A percentile compares a stretch with the other conserved stretches of the same genome.
Conservation (phyloP, 1,140 invertebrate species). For the Drosophila willistoni region DNA sequence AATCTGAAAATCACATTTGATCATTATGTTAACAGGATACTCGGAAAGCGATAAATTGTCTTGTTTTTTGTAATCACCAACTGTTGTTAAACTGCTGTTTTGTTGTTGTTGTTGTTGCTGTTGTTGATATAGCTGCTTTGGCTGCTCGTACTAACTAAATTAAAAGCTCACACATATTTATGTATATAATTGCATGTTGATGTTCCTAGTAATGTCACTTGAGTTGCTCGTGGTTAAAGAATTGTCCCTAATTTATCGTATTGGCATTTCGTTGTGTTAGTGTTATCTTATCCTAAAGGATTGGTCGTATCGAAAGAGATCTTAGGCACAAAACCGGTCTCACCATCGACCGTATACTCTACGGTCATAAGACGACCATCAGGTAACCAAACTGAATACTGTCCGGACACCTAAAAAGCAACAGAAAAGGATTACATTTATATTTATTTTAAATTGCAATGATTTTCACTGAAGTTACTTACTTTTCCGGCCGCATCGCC, state of each 20-base stretch:
- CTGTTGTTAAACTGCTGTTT: constrained; percentile 6
- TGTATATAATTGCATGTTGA: background rate
- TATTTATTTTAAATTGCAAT: background rate
- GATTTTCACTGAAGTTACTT: background rate
- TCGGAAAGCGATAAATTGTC: background rate
- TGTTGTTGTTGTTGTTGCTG: background rate
- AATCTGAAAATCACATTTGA: too few relatives aligned
- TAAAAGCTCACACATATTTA: constrained; percentile 15
- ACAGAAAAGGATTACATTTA: background rate
- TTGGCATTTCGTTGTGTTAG: constrained; percentile 16
- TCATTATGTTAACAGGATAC: background rate
- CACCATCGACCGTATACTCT: constrained; percentile 87
- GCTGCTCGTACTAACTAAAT: constrained; percentile 16
- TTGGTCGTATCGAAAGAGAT: constrained; percentile 86
- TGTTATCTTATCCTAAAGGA: constrained; percentile 77
- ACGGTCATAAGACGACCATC: constrained; percentile 88
- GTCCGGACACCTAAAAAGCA: constrained; percentile 83
- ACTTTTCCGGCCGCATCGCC: constrained; percentile 86
- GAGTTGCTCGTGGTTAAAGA: constrained; percentile 6
- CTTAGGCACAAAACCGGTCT: constrained; percentile 88
- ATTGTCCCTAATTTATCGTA: constrained; percentile 14
- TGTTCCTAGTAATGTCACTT: constrained; percentile 15
- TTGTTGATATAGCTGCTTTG: constrained; percentile 6
- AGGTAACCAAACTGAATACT: constrained; percentile 87
- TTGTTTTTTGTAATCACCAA: background rate